These are phyloP conservation scores for Coelinius sp. DNA, from an alignment of 2,888 invertebrate genomes.

Conservation along the genomic window DNA sequence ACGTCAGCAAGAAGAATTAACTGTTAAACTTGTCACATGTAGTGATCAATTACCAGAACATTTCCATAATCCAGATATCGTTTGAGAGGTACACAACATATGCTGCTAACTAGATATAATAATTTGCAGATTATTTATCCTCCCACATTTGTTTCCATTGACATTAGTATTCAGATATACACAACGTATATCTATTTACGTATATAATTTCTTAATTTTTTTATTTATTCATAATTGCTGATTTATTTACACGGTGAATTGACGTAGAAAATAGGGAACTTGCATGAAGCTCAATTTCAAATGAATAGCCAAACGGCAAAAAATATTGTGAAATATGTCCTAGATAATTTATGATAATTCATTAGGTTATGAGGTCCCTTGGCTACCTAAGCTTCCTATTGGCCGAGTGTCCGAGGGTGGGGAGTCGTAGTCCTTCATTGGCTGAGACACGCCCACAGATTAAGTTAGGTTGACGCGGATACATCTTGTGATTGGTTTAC, in stretches of 20 bases:
- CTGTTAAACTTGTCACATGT: slow-evolving; percentile 19
- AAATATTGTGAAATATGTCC: too few species aligned
- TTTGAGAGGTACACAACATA: slow-evolving; percentile 22
- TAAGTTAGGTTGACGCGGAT: too few species aligned
- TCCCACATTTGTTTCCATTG: background rate
- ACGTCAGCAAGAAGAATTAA: background rate
- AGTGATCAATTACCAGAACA: slow-evolving; percentile 5
- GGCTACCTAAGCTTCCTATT: too few species aligned
- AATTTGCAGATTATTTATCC: slow-evolving; percentile 24
- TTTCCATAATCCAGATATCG: slow-evolving; percentile 24
- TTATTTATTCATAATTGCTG: slow-evolving; percentile 1
- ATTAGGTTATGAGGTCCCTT: too few species aligned
- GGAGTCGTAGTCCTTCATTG: too few species aligned
- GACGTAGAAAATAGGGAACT: slow-evolving; percentile 19
- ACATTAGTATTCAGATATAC: background rate
- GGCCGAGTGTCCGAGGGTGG: too few species aligned
- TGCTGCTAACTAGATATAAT: slow-evolving; percentile 6
- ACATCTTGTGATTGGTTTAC: too few species aligned
- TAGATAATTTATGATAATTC: too few species aligned
- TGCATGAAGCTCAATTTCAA: too few species aligned
- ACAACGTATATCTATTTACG: slow-evolving; percentile 1
- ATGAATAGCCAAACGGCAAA: too few species aligned
- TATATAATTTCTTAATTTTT: slow-evolving; percentile 2
- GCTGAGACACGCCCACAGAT: too few species aligned
- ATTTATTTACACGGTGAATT: slow-evolving; percentile 8